These are phyloP conservation scores for Macrosoma leucophasiata DNA, from an alignment of 2,888 invertebrate genomes.

Conservation along the genomic window DNA sequence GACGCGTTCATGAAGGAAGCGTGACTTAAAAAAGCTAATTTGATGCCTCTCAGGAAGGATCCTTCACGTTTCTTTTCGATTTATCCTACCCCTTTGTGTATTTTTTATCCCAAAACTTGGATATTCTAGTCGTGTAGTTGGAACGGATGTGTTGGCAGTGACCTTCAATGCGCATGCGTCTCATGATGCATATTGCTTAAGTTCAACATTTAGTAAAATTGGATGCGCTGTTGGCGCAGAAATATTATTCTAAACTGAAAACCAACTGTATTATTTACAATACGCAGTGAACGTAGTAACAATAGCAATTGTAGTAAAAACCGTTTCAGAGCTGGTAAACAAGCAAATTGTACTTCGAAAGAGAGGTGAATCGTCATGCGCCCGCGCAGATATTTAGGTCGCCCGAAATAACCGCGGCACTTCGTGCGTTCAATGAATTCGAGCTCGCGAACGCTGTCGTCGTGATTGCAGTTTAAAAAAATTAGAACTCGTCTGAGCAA, in stretches of 20 bases:
- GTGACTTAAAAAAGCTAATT: constrained; percentile 48
- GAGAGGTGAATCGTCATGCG: constrained; percentile 33
- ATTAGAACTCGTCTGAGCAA: too few species aligned
- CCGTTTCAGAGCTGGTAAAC: constrained; percentile 28
- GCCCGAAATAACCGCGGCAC: constrained; percentile 60
- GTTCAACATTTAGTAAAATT: constrained; percentile 31
- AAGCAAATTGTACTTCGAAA: constrained; percentile 35
- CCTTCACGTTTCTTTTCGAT: constrained; percentile 32
- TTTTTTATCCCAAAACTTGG: constrained; percentile 41
- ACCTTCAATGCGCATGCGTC: constrained; percentile 54
- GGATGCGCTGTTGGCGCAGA: too few species aligned
- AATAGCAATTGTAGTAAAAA: constrained; percentile 24
- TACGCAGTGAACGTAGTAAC: too few species aligned
- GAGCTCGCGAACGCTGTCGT: constrained; percentile 28
- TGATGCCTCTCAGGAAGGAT: constrained; percentile 39
- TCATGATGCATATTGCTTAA: constrained; percentile 38
- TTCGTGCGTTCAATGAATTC: constrained; percentile 43
- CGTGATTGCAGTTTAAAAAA: too few species aligned
- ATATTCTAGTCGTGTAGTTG: constrained; percentile 46
- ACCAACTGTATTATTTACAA: too few species aligned
- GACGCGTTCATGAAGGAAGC: constrained; percentile 27
- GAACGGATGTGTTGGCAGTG: constrained; percentile 45
- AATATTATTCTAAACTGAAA: too few species aligned
- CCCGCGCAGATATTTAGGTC: constrained; percentile 67
- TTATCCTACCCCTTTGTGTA: constrained; percentile 34